Conservation (phyloP, 2,888 invertebrate species). For the Callimorpha dominula region DNA sequence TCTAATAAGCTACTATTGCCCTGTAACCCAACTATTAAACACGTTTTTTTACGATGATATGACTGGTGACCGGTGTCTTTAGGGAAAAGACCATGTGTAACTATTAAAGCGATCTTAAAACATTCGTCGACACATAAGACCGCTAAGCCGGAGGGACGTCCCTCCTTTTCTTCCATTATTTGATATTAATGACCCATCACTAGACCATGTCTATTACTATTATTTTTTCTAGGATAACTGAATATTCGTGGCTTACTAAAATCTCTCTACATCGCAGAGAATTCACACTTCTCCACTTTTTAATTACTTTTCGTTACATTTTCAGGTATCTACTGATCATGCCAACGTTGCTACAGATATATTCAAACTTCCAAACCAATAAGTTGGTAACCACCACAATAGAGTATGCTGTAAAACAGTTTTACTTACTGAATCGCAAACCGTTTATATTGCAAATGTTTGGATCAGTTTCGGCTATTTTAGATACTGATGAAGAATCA, state of each 20-base stretch:
- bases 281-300: neutral
- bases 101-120: no score
- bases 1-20: no score
- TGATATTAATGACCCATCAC: no score
- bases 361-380: slow-evolving; percentile 99
- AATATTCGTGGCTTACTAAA: neutral
- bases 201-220: no score
- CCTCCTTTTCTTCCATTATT: no score
- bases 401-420: slow-evolving; percentile 99
- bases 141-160: no score
- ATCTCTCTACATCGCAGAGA: neutral
- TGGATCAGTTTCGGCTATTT: slow-evolving; percentile 98
- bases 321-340: slow-evolving; percentile 97
- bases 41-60: no score
- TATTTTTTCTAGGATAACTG: no score
- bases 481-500: slow-evolving; percentile 96
- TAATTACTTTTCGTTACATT: slow-evolving; percentile 21
- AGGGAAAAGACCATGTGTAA: no score
- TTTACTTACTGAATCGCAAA: slow-evolving; percentile 98
- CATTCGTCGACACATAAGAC: no score
- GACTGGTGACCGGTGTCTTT: no score
- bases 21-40: no score
- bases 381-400: slow-evolving; percentile 97
- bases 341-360: slow-evolving; percentile 98
- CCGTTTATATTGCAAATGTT: slow-evolving; percentile 99